Evolutionary conservation across 2,113 vertebrate genomes (phyloP).

Genomic region (Ramphastos sulfuratus): DNA sequence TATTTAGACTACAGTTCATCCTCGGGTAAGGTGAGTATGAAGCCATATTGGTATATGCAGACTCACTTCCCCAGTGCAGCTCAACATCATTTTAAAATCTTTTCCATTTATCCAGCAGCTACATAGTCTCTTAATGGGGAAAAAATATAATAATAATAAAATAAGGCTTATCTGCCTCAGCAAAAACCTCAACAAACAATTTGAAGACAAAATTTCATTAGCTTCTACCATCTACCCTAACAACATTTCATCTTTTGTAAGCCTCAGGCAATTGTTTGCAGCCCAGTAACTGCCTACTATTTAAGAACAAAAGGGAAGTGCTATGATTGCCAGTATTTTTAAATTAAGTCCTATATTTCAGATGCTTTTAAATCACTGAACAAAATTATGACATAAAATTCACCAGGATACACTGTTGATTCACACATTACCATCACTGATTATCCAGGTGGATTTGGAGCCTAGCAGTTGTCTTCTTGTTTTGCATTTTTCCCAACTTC

Average conservation of each 20-base stretch:
- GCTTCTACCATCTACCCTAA: neutral
- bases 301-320: constrained; percentile 46
- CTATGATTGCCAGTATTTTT: constrained; percentile 3
- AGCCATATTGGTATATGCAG: neutral
- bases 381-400: neutral
- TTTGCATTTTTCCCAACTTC: neutral
- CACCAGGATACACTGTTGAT: neutral
- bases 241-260: constrained; percentile 19
- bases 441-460: neutral
- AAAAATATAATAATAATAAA: neutral
- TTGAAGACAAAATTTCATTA: constrained; percentile 61
- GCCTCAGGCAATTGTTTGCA: neutral
- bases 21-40: neutral
- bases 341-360: neutral
- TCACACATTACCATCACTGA: neutral
- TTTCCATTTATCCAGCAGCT: constrained; percentile 61
- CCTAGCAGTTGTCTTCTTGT: neutral
- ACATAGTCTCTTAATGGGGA: constrained; percentile 52
- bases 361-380: neutral
- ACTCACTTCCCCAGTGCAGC: neutral
- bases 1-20: neutral
- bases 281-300: constrained; percentile 32
- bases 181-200: constrained; percentile 61
- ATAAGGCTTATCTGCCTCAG: neutral
- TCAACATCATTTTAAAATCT: neutral